These are phyloP conservation scores for Beaufortia kweichowensis DNA, from an alignment of 2,113 vertebrate species.

Conservation along the genomic window DNA sequence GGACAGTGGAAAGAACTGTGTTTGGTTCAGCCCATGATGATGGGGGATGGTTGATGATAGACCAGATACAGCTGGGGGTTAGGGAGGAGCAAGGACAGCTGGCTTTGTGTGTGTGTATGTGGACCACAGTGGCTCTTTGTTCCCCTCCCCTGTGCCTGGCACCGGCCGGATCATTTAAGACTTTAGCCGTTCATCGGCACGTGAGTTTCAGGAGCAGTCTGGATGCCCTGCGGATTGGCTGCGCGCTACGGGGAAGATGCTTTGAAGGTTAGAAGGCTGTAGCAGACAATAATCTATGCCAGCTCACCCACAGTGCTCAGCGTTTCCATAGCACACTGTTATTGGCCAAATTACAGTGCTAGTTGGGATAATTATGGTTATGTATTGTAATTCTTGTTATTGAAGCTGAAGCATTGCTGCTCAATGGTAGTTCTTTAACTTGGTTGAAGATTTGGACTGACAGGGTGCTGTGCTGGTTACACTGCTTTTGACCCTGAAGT, in stretches of 20 bases:
- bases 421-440: constrained; percentile 1
- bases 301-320: constrained; percentile 6
- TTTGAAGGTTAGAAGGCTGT: constrained; percentile 37
- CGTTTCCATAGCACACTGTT: constrained; percentile 10
- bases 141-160: constrained; percentile 72
- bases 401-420: background rate
- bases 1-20: constrained; percentile 35
- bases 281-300: constrained; percentile 24
- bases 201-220: constrained; percentile 39
- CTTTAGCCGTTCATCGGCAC: constrained; percentile 58
- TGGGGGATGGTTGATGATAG: constrained; percentile 62
- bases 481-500: constrained; percentile 12
- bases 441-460: background rate
- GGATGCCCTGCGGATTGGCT: constrained; percentile 6
- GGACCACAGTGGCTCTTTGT: constrained; percentile 75
- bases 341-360: constrained; percentile 26
- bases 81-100: constrained; percentile 68
- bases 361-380: constrained; percentile 24
- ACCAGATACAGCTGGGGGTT: constrained; percentile 58
- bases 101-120: constrained; percentile 53
- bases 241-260: constrained; percentile 28
- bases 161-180: constrained; percentile 62
- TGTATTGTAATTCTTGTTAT: constrained; percentile 9
- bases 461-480: background rate
- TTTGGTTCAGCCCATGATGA: constrained; percentile 38